A percentile compares a stretch with the other conserved stretches of the same genome.
These are phyloP conservation scores for Tetramorium bicarinatum DNA, from an alignment of 2,888 invertebrate genomes.

Conservation along the genomic window DNA sequence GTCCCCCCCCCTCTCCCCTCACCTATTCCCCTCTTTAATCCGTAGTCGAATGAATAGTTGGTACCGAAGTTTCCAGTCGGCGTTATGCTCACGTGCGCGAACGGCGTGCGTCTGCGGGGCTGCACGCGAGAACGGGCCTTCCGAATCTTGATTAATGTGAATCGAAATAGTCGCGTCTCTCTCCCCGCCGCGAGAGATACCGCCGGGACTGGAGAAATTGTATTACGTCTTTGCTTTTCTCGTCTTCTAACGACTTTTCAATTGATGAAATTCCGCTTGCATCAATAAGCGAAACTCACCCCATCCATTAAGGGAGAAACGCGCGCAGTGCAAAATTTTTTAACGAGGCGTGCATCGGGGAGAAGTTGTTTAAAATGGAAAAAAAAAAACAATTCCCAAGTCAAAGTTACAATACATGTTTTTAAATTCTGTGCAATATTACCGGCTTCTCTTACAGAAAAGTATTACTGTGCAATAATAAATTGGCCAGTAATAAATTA, in stretches of 20 bases:
- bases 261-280: conserved; percentile 8
- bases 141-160: conserved; percentile 76
- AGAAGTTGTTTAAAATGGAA: not conserved
- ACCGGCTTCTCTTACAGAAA: too few species aligned
- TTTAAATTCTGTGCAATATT: too few species aligned
- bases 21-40: conserved; percentile 12
- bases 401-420: too few species aligned
- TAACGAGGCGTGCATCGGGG: not conserved
- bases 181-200: not conserved
- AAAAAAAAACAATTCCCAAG: not conserved
- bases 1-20: not conserved
- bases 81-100: conserved; percentile 68
- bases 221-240: not conserved
- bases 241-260: conserved; percentile 20
- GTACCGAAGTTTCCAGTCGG: conserved; percentile 73
- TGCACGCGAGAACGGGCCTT: conserved; percentile 66
- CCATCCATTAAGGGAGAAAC: not conserved
- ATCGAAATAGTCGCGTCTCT: conserved; percentile 46
- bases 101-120: conserved; percentile 64
- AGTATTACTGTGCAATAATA: too few species aligned
- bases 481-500: too few species aligned
- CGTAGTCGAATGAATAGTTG: conserved; percentile 78
- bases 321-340: not conserved
- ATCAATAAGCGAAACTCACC: not conserved
- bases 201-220: not conserved